Conservation (phyloP, 2,113 vertebrate genomes). For the Mola mola region DNA sequence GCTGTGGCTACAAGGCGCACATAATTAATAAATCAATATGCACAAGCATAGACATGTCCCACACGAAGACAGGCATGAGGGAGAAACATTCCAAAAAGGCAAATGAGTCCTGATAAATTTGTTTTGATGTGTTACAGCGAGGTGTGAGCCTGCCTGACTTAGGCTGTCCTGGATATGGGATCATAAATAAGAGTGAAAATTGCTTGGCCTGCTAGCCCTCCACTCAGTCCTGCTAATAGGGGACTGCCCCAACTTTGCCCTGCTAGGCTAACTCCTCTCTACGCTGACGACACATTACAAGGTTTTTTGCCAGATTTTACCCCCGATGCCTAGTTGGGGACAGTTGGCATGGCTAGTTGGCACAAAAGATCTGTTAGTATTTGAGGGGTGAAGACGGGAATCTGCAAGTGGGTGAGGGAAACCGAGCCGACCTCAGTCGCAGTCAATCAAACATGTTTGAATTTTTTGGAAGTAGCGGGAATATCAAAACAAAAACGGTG, state of each 20-base stretch:
- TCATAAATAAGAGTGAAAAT: conserved; percentile 71
- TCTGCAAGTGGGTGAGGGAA: no score
- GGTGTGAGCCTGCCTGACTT: conserved; percentile 37
- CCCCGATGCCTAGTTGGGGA: no score
- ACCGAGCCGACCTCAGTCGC: no score
- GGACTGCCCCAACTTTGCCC: conserved; percentile 38
- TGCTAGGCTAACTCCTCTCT: conserved; percentile 24
- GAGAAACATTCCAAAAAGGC: conserved; percentile 3
- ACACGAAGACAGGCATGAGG: conserved; percentile 6
- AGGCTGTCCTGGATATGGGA: conserved; percentile 23
- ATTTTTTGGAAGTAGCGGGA: no score
- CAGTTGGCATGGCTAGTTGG: no score
- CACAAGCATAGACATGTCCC: conserved; percentile 3
- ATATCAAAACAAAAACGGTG: no score
- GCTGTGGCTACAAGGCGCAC: conserved; percentile 25
- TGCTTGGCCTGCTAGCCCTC: conserved; percentile 22
- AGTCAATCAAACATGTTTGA: no score
- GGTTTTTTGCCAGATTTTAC: no score
- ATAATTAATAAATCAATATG: conserved; percentile 45
- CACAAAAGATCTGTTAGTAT: no score
- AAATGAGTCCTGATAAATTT: conserved; percentile 42
- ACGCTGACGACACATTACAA: no score
- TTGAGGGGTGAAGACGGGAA: no score
- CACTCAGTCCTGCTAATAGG: conserved; percentile 59
- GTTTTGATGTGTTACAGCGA: conserved; percentile 28